These are phyloP conservation scores for Ivindomyrus marchei DNA, from an alignment of 2,113 vertebrate genomes.

Conservation along the genomic window DNA sequence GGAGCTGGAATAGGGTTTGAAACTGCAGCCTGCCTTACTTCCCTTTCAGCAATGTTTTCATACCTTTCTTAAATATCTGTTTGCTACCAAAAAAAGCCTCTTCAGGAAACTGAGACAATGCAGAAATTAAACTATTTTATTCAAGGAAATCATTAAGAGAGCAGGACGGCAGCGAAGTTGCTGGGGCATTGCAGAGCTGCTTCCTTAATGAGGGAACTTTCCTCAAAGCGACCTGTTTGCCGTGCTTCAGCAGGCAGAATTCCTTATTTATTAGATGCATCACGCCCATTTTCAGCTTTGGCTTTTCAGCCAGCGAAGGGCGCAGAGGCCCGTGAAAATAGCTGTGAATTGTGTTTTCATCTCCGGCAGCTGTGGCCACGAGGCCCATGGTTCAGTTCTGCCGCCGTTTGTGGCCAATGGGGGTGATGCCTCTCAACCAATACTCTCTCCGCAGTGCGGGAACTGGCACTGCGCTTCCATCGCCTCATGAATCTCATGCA, in stretches of 20 bases:
- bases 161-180: neutral
- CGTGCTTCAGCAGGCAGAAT: neutral
- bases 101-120: neutral
- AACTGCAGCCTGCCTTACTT: neutral
- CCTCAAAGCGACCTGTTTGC: neutral
- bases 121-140: neutral
- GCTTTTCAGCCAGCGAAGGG: neutral
- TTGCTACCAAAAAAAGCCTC: neutral
- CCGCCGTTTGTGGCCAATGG: neutral
- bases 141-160: neutral
- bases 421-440: neutral
- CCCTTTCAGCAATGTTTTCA: neutral
- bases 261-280: neutral
- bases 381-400: neutral
- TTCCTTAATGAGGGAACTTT: neutral
- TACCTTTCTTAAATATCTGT: neutral
- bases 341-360: slow-evolving; percentile 13
- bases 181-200: neutral
- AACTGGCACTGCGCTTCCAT: neutral
- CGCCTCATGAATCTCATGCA: neutral
- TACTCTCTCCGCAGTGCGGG: neutral
- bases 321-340: slow-evolving; percentile 4
- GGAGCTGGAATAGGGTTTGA: neutral
- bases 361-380: neutral
- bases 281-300: neutral